Evolutionary conservation across 2,888 invertebrate species (phyloP).

Genomic region (Euplexia lucipara): DNA sequence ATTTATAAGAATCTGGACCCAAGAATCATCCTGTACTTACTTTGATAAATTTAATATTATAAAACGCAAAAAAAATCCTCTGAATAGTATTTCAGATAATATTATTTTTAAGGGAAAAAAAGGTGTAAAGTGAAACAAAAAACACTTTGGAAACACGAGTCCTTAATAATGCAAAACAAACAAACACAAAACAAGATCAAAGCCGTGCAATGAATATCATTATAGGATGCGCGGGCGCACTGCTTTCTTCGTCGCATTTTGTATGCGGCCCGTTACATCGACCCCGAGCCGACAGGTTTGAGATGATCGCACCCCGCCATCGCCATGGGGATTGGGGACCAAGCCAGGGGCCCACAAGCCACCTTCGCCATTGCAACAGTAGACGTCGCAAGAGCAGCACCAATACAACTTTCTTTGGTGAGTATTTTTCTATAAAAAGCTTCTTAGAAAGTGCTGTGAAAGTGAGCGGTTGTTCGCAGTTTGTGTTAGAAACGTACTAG

Average conservation of each 20-base stretch:
- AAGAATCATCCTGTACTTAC: no score
- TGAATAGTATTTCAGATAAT: no score
- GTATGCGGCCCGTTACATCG: slow-evolving; percentile 87
- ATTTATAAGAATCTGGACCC: no score
- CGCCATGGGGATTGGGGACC: slow-evolving; percentile 60
- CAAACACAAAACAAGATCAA: slow-evolving; percentile 44
- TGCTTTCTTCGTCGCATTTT: slow-evolving; percentile 76
- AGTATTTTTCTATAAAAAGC: slow-evolving; percentile 71
- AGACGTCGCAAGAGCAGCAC: slow-evolving; percentile 76
- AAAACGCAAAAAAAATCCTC: no score
- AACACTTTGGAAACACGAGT: background rate
- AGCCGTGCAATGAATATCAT: slow-evolving; percentile 47
- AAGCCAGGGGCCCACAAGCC: slow-evolving; percentile 42
- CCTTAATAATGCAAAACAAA: slow-evolving; percentile 14
- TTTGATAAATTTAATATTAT: no score
- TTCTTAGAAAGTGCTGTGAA: slow-evolving; percentile 78
- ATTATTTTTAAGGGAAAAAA: background rate
- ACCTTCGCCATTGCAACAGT: slow-evolving; percentile 72
- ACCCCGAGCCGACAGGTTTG: slow-evolving; percentile 83
- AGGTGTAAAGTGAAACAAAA: no score
- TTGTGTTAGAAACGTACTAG: slow-evolving; percentile 26
- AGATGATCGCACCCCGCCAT: slow-evolving; percentile 72
- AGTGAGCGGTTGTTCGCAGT: slow-evolving; percentile 55
- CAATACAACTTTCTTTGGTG: slow-evolving; percentile 77
- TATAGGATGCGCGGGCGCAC: slow-evolving; percentile 40